Percentiles rank a stretch among this genome's conserved stretches.
Conservation (phyloP, 1,140 invertebrate genomes). For the Chelonus insularis region DNA sequence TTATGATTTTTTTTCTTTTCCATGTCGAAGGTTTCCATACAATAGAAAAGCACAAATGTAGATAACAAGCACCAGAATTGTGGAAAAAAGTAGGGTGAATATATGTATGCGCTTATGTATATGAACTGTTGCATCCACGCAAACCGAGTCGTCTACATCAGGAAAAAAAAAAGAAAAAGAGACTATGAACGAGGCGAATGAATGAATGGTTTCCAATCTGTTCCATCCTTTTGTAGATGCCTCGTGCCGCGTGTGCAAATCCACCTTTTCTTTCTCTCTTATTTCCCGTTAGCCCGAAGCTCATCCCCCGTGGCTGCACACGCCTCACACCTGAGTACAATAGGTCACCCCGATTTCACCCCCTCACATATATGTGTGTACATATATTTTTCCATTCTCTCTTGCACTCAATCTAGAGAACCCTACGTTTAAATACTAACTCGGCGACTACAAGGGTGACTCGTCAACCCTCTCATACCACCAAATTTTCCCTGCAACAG, state of each 20-base stretch:
- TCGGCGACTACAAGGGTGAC: constrained; percentile 17
- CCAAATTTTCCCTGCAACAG: background rate
- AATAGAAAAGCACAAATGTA: background rate
- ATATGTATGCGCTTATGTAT: background rate
- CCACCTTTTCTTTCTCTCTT: constrained; percentile 37
- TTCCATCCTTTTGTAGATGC: constrained; percentile 53
- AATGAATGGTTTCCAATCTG: constrained; percentile 52
- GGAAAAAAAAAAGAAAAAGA: constrained; percentile 34
- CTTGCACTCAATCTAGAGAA: background rate
- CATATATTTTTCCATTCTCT: constrained; percentile 10
- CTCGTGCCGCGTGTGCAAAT: constrained; percentile 61
- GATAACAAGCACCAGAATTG: constrained; percentile 11
- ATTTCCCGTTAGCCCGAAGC: constrained; percentile 22
- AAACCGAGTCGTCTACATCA: background rate
- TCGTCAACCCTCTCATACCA: constrained; percentile 19
- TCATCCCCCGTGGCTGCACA: constrained; percentile 40
- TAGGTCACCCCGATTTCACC: constrained; percentile 34
- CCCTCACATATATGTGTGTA: constrained; percentile 5
- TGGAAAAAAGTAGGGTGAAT: constrained; percentile 6
- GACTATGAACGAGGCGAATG: constrained; percentile 44
- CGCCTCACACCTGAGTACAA: constrained; percentile 52
- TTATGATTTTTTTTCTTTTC: too few species aligned
- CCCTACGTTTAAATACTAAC: constrained; percentile 31
- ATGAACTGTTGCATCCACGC: constrained; percentile 11
- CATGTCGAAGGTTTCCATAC: background rate